Percentiles rank a stretch among this genome's conserved stretches.
Evolutionary conservation across 2,888 invertebrate genomes (phyloP).

Genomic region (Cephus sareptanus): DNA sequence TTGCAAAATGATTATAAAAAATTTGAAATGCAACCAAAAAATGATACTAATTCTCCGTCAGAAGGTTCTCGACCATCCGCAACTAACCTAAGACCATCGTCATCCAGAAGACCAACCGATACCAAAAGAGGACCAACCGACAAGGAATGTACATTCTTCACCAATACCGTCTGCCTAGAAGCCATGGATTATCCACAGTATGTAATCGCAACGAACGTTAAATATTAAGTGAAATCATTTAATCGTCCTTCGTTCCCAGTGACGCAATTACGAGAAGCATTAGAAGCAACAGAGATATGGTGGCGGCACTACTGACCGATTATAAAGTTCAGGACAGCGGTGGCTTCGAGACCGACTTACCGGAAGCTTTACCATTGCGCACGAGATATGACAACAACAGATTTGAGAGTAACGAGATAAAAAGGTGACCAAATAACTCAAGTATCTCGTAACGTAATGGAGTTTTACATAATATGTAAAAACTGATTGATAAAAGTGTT

Average conservation of each 20-base stretch:
- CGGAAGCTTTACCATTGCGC: slow-evolving; percentile 54
- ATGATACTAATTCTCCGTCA: neutral
- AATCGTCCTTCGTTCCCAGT: slow-evolving; percentile 57
- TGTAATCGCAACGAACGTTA: slow-evolving; percentile 56
- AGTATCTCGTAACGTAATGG: neutral
- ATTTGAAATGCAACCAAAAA: neutral
- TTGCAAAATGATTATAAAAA: neutral
- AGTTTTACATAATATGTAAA: neutral
- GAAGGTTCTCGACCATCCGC: slow-evolving; percentile 56
- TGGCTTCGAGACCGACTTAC: slow-evolving; percentile 70
- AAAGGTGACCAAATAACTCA: slow-evolving; percentile 47
- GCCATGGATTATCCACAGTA: slow-evolving; percentile 83
- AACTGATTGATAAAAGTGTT: neutral
- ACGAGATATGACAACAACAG: slow-evolving; percentile 44
- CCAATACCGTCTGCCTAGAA: slow-evolving; percentile 78
- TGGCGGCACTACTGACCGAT: slow-evolving; percentile 78
- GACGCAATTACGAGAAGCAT: slow-evolving; percentile 78
- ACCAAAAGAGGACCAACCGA: slow-evolving; percentile 56
- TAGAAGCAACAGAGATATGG: slow-evolving; percentile 75
- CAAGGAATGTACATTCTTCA: slow-evolving; percentile 74
- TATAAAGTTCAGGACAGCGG: slow-evolving; percentile 71
- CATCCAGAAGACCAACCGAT: slow-evolving; percentile 48
- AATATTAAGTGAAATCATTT: neutral
- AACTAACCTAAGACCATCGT: slow-evolving; percentile 38
- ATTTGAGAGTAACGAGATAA: slow-evolving; percentile 59